These are phyloP conservation scores for Apomyelois bistriatella DNA, from an alignment of 2,888 invertebrate species.

Conservation along the genomic window DNA sequence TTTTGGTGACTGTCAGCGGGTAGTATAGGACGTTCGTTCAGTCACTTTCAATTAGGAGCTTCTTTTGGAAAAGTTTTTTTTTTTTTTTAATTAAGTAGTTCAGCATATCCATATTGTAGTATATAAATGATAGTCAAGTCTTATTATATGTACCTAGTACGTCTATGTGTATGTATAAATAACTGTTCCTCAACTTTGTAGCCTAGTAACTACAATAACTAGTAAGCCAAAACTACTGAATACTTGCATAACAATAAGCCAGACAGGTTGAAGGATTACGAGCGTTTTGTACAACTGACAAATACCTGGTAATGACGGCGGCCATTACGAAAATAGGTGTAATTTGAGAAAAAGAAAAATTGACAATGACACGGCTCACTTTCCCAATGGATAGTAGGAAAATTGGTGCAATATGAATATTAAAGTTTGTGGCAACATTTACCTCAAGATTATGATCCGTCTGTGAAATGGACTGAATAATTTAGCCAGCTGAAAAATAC, in stretches of 20 bases:
- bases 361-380: slow-evolving; percentile 27
- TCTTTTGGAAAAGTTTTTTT: no score
- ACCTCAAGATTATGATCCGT: background rate
- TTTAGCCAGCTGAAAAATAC: no score
- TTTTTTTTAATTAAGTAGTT: no score
- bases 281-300: slow-evolving; percentile 27
- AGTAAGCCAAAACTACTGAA: background rate
- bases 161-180: no score
- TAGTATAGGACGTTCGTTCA: no score
- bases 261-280: slow-evolving; percentile 10
- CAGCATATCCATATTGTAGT: no score
- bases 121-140: no score
- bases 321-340: slow-evolving; percentile 35
- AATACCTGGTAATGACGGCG: slow-evolving; percentile 31
- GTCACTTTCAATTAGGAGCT: no score
- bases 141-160: no score
- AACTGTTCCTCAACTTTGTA: background rate
- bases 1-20: no score
- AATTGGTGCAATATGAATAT: slow-evolving; percentile 24
- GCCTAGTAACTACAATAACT: no score
- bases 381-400: slow-evolving; percentile 24
- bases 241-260: background rate
- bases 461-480: background rate
- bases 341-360: slow-evolving; percentile 33
- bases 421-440: slow-evolving; percentile 4